Evolutionary conservation across 2,797 vertebrate genomes (phyloP), one percentile per base, ranked within the genome.

Genomic region (Ataeniobius toweri): DNA sequence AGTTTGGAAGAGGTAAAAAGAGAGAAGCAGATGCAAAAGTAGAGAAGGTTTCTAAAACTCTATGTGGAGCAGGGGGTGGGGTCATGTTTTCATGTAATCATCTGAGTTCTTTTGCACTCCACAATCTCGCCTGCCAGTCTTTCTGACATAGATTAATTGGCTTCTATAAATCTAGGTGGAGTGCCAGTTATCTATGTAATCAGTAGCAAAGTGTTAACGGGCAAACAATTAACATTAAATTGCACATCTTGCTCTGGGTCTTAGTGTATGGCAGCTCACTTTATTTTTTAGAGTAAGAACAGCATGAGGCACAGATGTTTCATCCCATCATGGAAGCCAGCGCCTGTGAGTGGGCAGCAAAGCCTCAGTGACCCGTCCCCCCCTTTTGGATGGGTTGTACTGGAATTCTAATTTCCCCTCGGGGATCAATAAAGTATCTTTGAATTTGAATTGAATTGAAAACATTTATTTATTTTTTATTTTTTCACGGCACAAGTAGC

Each of bases 201-300:
- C 82, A 89, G 82, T 74, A 74, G 69, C 75, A 74, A 80, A 83
- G 73, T 84, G 83, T 89, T 87, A 89, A 91, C 88, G 74, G 83
- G 86, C 36, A n/a, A 83, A 87, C 89, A 87, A 92, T 90, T 81
- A 83, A 83, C 89, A 91, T 91, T 86, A 86, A 88, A 90, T 89
- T 90, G 80, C 83, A 83, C 78, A 88, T 90, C 87, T 82, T 87
- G 88, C 86, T 91, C 80, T 71, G 69, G 77, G 87, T 86, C 79
- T 83, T 10, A 41, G 80, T 81, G 55, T 81, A 76, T 79, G 71
- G 82, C 71, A 75, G 83, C 65, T 85, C 81, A 85, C 74, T 82
- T 89, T 53, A 1, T 87, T 88, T 67, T 85, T 58, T 61, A 80
- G 77, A 86, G 63, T 72, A 80, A 78, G 82, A 91, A 83, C 88